Evolutionary conservation across 2,888 invertebrate species (phyloP), one percentile per base, ranked within the genome.

Genomic region (Ceraclea dissimilis): DNA sequence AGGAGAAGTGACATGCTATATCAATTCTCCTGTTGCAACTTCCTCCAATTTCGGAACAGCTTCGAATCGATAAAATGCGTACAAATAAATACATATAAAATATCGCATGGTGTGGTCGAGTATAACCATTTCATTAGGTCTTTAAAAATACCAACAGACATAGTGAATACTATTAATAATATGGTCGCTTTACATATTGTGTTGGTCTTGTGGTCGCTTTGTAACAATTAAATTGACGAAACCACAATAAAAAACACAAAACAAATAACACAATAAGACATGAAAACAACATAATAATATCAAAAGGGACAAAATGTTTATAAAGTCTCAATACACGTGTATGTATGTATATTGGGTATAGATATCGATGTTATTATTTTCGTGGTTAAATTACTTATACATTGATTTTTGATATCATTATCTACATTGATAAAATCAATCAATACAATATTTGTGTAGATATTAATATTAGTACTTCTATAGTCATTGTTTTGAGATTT

Each of bases 71-170:
- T 39, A 39, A 39, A 13, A 39, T 39, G 16, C 16, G 39, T 16
- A 13, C 13, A 13, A 8, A 39, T 13, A 39, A 39, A 39, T 13
- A 39, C 4, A n/a, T 39, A 16, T 6, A 39, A 39, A 8, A 39
- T 39, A 39, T 39, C 39, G 39, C 39, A 4, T 39, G 13, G 60
- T 60, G 60, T 60, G 60, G 60, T 60, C 60, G 52, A 57, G n/a
- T n/a, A 57, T 60, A 52, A 50, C 49, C 60, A 55, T 57, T 55
- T 60, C 57, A 57, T 60, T 57, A 60, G 57, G 52, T 44, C 26
- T 26, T 26, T 39, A 39, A 39, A 39, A 39, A n/a, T 39, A 39
- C 39, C 4, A 8, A 8, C 39, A 39, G 2, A 39, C 13, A 39
- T n/a, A 4, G 13, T 39, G 13, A 4, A 13, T 39, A 39, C 13